Evolutionary conservation across 2,888 invertebrate species (phyloP).

Genomic region (Clostera curtula): DNA sequence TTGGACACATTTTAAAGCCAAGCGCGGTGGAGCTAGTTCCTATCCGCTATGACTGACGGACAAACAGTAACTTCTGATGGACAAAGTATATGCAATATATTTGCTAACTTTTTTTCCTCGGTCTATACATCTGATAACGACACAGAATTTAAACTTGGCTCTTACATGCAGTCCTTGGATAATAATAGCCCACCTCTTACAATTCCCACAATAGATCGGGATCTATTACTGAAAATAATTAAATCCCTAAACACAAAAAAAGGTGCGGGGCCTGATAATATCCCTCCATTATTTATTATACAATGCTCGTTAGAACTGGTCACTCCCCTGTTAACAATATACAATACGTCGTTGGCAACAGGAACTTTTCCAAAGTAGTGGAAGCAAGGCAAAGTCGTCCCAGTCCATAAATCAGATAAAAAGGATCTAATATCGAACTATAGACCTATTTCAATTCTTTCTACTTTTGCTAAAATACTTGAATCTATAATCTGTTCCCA

Average conservation of each 20-base stretch:
- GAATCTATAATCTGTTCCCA: background rate
- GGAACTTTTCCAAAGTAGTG: constrained; percentile 1
- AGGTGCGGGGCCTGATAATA: background rate
- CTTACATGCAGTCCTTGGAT: too few species aligned
- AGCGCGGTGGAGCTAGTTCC: background rate
- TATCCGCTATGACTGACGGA: background rate
- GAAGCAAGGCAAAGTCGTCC: constrained; percentile 1
- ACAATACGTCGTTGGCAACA: background rate
- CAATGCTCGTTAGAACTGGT: background rate
- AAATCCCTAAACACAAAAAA: background rate
- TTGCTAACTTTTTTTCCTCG: too few species aligned
- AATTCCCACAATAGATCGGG: too few species aligned
- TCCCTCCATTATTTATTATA: background rate
- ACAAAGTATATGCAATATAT: too few species aligned
- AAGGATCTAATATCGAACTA: background rate
- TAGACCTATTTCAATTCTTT: background rate
- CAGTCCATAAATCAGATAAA: background rate
- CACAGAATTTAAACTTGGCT: too few species aligned
- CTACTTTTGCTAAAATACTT: background rate
- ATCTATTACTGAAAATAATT: background rate
- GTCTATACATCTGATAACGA: too few species aligned
- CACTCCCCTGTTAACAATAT: background rate
- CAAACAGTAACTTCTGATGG: background rate
- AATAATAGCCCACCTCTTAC: too few species aligned
- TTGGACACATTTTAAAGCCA: background rate